A percentile compares a stretch with the other conserved stretches of the same genome.
Conservation (phyloP, 2,888 invertebrate genomes). For the Mimas tiliae region DNA sequence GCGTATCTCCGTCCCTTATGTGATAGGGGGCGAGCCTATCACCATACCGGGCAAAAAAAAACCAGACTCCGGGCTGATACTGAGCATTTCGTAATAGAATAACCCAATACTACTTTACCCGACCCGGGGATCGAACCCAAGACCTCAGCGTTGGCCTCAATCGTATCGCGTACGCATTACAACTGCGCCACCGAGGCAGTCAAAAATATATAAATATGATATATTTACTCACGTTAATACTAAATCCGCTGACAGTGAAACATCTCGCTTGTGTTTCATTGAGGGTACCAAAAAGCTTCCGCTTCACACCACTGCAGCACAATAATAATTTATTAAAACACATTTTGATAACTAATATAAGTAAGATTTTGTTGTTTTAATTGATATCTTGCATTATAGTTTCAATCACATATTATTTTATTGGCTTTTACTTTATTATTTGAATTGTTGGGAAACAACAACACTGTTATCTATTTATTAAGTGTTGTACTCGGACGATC, state of each 20-base stretch:
- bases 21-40: no score
- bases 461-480: conserved; percentile 25
- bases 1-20: no score
- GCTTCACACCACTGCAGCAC: conserved; percentile 45
- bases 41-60: no score
- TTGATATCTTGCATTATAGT: not conserved
- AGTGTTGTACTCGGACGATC: conserved; percentile 36
- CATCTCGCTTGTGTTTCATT: conserved; percentile 47
- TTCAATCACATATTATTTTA: not conserved
- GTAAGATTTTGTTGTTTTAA: not conserved
- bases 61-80: no score
- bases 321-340: conserved; percentile 58
- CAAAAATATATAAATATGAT: no score
- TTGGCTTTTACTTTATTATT: not conserved
- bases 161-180: no score
- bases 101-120: no score
- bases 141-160: no score
- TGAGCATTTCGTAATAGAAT: no score
- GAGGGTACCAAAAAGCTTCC: conserved; percentile 36
- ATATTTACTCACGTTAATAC: conserved; percentile 54
- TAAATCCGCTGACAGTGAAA: conserved; percentile 60
- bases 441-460: not conserved
- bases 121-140: no score
- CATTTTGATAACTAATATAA: conserved; percentile 45
- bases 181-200: no score